Evolutionary conservation across 2,888 invertebrate species (phyloP).

Genomic region (Cataglyphis altisquamis): DNA sequence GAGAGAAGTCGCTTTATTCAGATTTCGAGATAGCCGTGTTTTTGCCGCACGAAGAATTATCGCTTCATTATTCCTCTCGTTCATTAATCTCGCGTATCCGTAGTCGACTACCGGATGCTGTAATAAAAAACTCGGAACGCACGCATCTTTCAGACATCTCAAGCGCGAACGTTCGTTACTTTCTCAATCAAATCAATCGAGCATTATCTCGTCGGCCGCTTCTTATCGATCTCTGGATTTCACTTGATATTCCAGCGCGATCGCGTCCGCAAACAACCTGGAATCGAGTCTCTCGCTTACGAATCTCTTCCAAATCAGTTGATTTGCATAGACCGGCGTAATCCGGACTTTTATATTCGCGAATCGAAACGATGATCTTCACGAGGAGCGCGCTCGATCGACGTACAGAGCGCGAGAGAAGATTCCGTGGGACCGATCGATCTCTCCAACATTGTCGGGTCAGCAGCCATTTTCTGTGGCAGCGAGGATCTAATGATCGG

Average conservation of each 20-base stretch:
- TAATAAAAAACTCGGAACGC: constrained; percentile 20
- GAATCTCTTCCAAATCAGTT: constrained; percentile 43
- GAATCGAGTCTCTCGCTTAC: constrained; percentile 18
- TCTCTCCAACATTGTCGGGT: constrained; percentile 20
- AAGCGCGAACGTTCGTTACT: constrained; percentile 12
- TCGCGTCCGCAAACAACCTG: neutral
- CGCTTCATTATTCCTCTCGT: constrained; percentile 46
- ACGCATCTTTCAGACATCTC: constrained; percentile 6
- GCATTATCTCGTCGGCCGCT: neutral
- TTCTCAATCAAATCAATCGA: constrained; percentile 48
- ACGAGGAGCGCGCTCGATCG: neutral
- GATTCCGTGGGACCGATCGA: constrained; percentile 5
- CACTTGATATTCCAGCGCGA: constrained; percentile 31
- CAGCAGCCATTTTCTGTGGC: constrained; percentile 51
- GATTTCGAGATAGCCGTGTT: constrained; percentile 37
- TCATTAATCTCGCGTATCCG: constrained; percentile 42
- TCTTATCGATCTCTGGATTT: constrained; percentile 3
- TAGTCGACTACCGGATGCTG: neutral
- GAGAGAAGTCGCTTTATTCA: constrained; percentile 22
- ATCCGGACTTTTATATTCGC: constrained; percentile 12
- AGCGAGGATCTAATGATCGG: constrained; percentile 58
- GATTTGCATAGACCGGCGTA: constrained; percentile 23
- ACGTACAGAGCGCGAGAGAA: neutral
- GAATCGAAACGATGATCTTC: constrained; percentile 17
- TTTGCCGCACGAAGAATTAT: constrained; percentile 34